Percentiles rank a stretch among this genome's conserved stretches.
These are phyloP conservation scores for Mya arenaria DNA, from an alignment of 1,140 invertebrate genomes.

Conservation along the genomic window DNA sequence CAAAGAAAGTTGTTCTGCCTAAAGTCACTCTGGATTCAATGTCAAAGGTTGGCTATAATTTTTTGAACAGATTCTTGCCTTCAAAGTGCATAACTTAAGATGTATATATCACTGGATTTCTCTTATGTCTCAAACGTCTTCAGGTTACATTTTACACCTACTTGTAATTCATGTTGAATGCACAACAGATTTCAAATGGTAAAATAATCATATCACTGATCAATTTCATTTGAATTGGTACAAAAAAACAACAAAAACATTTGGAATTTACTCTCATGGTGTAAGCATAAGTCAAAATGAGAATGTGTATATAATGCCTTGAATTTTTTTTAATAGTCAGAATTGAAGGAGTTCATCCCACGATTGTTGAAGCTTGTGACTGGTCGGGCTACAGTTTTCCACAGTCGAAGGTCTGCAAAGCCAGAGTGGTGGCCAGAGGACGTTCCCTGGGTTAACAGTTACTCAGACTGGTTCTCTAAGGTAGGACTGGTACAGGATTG, in stretches of 20 bases:
- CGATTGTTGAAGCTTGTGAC: conserved; percentile 53
- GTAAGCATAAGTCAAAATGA: not conserved
- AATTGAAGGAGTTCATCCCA: conserved; percentile 63
- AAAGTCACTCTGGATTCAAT: no score
- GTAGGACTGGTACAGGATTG: conserved; percentile 51
- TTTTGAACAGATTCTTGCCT: no score
- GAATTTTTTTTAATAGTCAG: conserved; percentile 38
- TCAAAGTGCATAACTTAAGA: no score
- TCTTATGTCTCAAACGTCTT: no score
- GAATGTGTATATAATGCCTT: not conserved
- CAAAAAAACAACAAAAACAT: not conserved
- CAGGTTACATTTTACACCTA: no score
- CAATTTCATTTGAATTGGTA: not conserved
- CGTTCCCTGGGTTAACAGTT: conserved; percentile 58
- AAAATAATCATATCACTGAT: not conserved
- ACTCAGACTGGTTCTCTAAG: conserved; percentile 49
- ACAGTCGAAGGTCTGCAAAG: conserved; percentile 37
- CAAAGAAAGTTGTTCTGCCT: no score
- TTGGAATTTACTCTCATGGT: not conserved
- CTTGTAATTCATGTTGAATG: no score
- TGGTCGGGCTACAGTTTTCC: conserved; percentile 39
- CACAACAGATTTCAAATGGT: not conserved
- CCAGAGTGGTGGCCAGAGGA: conserved; percentile 68
- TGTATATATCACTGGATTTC: no score
- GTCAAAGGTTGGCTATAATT: no score